Evolutionary conservation across 2,797 vertebrate genomes (phyloP), one percentile per base, ranked within the genome.

Genomic region (Gallinago stenura): DNA sequence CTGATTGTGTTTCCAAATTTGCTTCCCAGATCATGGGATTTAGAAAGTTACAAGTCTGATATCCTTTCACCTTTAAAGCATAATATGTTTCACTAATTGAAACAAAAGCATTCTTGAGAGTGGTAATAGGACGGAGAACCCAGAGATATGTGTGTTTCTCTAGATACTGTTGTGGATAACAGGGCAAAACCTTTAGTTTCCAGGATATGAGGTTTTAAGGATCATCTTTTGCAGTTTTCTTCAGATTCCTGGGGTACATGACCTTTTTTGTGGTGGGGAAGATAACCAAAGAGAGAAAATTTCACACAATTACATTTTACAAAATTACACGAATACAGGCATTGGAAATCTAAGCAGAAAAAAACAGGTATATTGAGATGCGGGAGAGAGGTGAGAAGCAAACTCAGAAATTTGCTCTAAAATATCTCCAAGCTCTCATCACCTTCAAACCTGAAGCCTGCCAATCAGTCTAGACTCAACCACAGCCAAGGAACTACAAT

Each of bases 221-320:
- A 17, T 66, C 4, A 20, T 33, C 7, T 84, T 69, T 76, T 41
- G 30, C 43, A 69, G 7, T 9, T 25, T 61, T 68, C 37, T 46
- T 82, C 78, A 76, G 24, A 50, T 39, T 72, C 18, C 10, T 3
- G 0, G 33, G 9, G 1, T 30, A 8, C 35, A 62, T 54, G 54
- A 8, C 2, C 4, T 61, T 65, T 83, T 51, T 51, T 53, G 28
- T 50, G 2, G 4, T 50, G 0, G 0, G 25, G 10, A 73, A 64
- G 8, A 33, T 43, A 84, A 57, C 3, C 8, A 61, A 91, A 84
- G 28, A 50, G 11, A 31, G 19, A 92, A 16, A 61, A 41, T 82
- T 79, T 54, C 5, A 69, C 4, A 6, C 3, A 30, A 31, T 41
- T 48, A 7, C 41, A 17, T 77, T 85, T 73, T 25, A 56, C 10